These are phyloP conservation scores for Ectropis grisescens DNA, from an alignment of 1,140 invertebrate genomes.

Conservation along the genomic window DNA sequence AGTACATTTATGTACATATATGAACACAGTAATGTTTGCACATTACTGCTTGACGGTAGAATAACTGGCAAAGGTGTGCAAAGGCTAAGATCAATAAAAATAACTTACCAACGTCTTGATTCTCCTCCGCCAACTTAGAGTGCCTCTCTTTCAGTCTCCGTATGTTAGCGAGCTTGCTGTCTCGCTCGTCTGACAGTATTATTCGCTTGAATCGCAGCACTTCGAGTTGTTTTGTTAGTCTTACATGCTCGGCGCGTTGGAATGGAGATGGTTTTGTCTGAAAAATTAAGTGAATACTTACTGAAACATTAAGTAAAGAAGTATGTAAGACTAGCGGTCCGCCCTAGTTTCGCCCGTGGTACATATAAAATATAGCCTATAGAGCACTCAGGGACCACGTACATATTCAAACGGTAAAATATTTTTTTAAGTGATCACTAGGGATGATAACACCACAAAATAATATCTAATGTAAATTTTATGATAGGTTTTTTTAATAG, in stretches of 20 bases:
- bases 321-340: too few relatives aligned
- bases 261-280: slow-evolving; percentile 65
- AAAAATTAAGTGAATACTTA: slow-evolving; percentile 12
- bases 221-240: slow-evolving; percentile 58
- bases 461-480: too few relatives aligned
- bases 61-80: too few relatives aligned
- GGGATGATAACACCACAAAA: too few relatives aligned
- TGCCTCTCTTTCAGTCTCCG: slow-evolving; percentile 53
- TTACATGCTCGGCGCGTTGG: slow-evolving; percentile 53
- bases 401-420: too few relatives aligned
- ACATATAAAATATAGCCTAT: background rate
- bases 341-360: too few relatives aligned
- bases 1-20: too few relatives aligned
- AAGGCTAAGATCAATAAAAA: background rate
- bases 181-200: slow-evolving; percentile 61
- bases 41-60: too few relatives aligned
- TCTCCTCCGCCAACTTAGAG: slow-evolving; percentile 55
- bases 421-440: too few relatives aligned
- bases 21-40: too few relatives aligned
- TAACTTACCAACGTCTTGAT: slow-evolving; percentile 58
- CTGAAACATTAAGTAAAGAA: background rate
- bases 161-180: slow-evolving; percentile 52
- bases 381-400: too few relatives aligned
- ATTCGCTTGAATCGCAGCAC: slow-evolving; percentile 58
- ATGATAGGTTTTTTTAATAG: too few relatives aligned